phyloP scores from a whole-genome alignment of 2,797 vertebrate species.

The Euthynnus affinis region DNA sequence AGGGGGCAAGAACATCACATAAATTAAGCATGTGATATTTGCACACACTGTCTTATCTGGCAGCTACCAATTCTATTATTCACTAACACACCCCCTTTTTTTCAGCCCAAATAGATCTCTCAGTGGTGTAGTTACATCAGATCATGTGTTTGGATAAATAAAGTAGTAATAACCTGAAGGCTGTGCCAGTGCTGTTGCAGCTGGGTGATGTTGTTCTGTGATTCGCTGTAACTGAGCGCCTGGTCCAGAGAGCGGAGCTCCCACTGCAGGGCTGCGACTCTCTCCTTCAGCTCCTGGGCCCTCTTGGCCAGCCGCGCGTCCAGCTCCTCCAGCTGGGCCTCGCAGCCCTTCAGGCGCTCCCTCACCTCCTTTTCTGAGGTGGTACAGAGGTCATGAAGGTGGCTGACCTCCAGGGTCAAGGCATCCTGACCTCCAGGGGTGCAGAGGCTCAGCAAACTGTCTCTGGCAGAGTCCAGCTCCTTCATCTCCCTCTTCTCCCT shows the following conservation, averaged over 20 bases:
- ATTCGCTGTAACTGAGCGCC: conserved; percentile 76
- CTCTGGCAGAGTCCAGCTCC: conserved; percentile 81
- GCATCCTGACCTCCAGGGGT: conserved; percentile 80
- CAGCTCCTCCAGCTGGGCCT: conserved; percentile 67
- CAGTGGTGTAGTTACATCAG: neutral
- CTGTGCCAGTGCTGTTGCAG: conserved; percentile 84
- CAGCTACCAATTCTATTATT: neutral
- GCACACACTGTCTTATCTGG: too few relatives aligned
- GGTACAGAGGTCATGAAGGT: conserved; percentile 79
- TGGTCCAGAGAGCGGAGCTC: conserved; percentile 82
- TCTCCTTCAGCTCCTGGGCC: conserved; percentile 66
- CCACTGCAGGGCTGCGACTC: conserved; percentile 76
- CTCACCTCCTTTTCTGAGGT: conserved; percentile 75
- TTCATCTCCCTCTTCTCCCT: conserved; percentile 83
- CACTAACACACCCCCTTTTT: neutral
- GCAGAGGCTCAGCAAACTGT: conserved; percentile 80
- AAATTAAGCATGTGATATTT: neutral
- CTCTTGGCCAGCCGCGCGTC: conserved; percentile 58
- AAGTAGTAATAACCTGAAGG: conserved; percentile 76
- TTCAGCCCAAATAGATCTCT: neutral
- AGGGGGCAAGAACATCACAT: neutral
- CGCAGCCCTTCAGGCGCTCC: conserved; percentile 65
- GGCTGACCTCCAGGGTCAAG: conserved; percentile 77
- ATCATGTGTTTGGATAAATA: neutral
- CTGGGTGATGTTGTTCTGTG: conserved; percentile 74